Evolutionary conservation across 1,140 invertebrate species (phyloP), one percentile per base, ranked within the genome.

Genomic region (Aphaenogaster floridana): DNA sequence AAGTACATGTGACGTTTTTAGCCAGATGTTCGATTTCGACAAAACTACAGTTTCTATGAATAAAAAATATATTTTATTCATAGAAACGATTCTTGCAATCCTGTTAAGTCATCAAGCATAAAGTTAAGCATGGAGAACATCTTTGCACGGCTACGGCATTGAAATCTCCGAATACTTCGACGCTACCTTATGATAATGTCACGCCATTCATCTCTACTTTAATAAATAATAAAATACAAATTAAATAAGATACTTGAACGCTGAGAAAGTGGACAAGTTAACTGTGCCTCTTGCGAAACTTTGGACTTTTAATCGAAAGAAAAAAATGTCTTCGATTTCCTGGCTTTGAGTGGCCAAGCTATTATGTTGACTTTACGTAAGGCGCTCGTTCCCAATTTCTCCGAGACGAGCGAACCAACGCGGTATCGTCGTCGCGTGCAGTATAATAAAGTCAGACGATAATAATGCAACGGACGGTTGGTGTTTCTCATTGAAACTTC

Each of bases 361-460:
- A 13, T 42, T 68, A 66, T 52, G 28, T n/a, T 69, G 36, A 34
- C 36, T 69, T 69, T 81, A 81, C 78, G 48, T 81, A 81, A 81
- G 64, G 28, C n/a, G 28, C 17, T 36, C 34, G 78, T 81, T 69
- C 63, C 21, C 78, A 81, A 81, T 81, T 81, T 81, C 78, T 81
- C 61, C 45, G 28, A 64, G 61, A 79, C 77, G 45, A 66, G 34
- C 45, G 6, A 79, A 34, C 34, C 61, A 15, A 64, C 3, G 15
- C 8, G 42, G 3, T 7, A 80, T 42, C 59, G 36, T 57, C 59
- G 50, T 69, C 36, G 78, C 48, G 21, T 71, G 64, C 61, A 17
- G 50, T 42, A 57, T 52, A 79, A 7, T 79, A 79, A 79, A 79
- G 6, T 50, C 17, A 11, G n/a, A 69, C 36, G 34, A 81, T 81